Conservation (phyloP, 2,113 vertebrate genomes). For the Puntigrus tetrazona region DNA sequence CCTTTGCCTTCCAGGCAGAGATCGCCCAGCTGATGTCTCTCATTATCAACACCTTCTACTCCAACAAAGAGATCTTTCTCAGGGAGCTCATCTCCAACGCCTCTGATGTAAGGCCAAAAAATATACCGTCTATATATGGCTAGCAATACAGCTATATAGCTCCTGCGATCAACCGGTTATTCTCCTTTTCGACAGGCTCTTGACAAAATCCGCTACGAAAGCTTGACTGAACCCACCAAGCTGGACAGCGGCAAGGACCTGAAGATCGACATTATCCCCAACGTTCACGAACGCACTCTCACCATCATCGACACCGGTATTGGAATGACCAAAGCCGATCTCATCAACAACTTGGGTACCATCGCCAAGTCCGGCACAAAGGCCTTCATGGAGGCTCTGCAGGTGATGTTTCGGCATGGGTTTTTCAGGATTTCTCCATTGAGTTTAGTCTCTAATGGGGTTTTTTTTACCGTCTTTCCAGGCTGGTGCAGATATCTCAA, state of each 20-base stretch:
- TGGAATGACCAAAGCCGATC: conserved; percentile 94
- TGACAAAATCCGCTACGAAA: conserved; percentile 93
- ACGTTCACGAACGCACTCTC: conserved; percentile 79
- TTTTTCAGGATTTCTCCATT: background rate
- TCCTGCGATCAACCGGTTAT: background rate
- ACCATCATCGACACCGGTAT: conserved; percentile 90
- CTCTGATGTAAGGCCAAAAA: conserved; percentile 81
- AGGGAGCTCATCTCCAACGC: conserved; percentile 92
- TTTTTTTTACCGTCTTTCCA: conserved; percentile 53
- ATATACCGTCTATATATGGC: no score
- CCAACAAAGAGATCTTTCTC: conserved; percentile 94
- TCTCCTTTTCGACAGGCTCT: conserved; percentile 74
- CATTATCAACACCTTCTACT: conserved; percentile 95
- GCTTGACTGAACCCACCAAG: conserved; percentile 86
- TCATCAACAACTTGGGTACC: conserved; percentile 92
- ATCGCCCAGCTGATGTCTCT: conserved; percentile 96
- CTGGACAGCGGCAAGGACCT: conserved; percentile 89
- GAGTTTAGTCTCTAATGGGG: background rate
- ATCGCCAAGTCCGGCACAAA: conserved; percentile 94
- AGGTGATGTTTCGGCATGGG: conserved; percentile 69
- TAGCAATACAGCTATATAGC: no score
- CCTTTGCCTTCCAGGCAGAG: conserved; percentile 97
- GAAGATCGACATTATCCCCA: conserved; percentile 91
- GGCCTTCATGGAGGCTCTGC: conserved; percentile 94
- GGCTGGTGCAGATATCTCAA: conserved; percentile 95